Evolutionary conservation across 2,888 invertebrate species (phyloP).

Genomic region (Notocelia uddmanniana): DNA sequence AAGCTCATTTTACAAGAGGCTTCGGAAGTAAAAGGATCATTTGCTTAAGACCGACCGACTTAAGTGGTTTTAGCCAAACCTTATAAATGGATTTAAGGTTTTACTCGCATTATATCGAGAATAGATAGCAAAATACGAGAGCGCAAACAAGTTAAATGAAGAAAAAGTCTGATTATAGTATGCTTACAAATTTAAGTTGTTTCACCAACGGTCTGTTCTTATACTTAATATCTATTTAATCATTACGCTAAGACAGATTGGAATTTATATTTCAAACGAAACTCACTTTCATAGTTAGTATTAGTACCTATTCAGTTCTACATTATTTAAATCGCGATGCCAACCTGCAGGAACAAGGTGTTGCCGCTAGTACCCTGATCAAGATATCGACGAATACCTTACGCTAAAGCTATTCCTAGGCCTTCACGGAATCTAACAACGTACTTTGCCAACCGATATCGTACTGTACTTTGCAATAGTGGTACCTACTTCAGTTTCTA

Average conservation of each 20-base stretch:
- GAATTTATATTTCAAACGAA: too few species aligned
- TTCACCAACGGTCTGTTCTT: too few species aligned
- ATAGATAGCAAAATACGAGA: too few species aligned
- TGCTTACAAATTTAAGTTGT: too few species aligned
- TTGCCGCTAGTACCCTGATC: slow-evolving; percentile 44
- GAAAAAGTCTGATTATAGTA: too few species aligned
- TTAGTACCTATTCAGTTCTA: neutral
- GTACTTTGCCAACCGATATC: slow-evolving; percentile 42
- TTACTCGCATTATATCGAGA: neutral
- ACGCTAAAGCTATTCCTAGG: slow-evolving; percentile 43
- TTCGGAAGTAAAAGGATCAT: slow-evolving; percentile 28
- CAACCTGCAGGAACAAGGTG: slow-evolving; percentile 40
- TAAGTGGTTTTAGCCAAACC: slow-evolving; percentile 3
- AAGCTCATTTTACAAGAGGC: slow-evolving; percentile 38
- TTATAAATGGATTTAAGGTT: slow-evolving; percentile 28
- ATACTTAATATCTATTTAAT: too few species aligned
- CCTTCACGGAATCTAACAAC: slow-evolving; percentile 36
- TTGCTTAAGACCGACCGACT: neutral
- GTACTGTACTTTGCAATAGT: slow-evolving; percentile 32
- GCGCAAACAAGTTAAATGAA: too few species aligned
- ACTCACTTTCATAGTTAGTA: too few species aligned
- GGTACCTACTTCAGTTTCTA: slow-evolving; percentile 29
- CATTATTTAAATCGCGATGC: slow-evolving; percentile 30
- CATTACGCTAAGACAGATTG: too few species aligned
- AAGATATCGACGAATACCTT: slow-evolving; percentile 46